These are phyloP conservation scores for Lasioglossum figueresi DNA, from an alignment of 2,888 invertebrate genomes.

Conservation along the genomic window DNA sequence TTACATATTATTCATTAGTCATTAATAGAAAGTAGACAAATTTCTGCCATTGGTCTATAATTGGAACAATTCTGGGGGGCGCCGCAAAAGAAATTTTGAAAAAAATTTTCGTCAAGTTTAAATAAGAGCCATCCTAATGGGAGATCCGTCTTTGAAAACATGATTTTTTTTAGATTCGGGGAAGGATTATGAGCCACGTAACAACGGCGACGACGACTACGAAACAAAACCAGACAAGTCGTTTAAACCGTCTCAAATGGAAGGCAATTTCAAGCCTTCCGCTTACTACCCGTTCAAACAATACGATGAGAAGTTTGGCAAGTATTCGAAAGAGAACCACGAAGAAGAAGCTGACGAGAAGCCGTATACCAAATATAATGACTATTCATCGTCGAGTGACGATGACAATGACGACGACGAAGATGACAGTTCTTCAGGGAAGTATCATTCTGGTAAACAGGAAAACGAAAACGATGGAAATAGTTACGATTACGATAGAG, in stretches of 20 bases:
- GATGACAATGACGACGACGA: slow-evolving; percentile 68
- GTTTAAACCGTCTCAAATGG: slow-evolving; percentile 56
- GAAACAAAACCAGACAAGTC: slow-evolving; percentile 41
- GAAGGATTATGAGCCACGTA: slow-evolving; percentile 45
- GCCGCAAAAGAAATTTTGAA: no score
- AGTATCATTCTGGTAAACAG: slow-evolving; percentile 44
- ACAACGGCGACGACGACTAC: slow-evolving; percentile 54
- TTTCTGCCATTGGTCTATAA: no score
- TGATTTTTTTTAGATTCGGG: slow-evolving; percentile 48
- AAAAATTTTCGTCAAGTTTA: no score
- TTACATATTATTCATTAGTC: no score
- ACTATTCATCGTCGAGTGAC: slow-evolving; percentile 53
- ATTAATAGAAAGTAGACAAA: no score
- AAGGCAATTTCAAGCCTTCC: slow-evolving; percentile 71
- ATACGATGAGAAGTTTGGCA: slow-evolving; percentile 76
- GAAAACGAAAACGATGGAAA: slow-evolving; percentile 72
- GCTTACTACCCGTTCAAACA: slow-evolving; percentile 68
- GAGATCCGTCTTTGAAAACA: neutral
- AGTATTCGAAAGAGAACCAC: slow-evolving; percentile 62
- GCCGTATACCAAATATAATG: slow-evolving; percentile 58
- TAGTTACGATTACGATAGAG: slow-evolving; percentile 64
- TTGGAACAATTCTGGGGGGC: no score
- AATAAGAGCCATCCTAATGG: no score
- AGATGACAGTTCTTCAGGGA: slow-evolving; percentile 44
- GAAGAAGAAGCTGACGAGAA: slow-evolving; percentile 65